Percentiles rank a stretch among this genome's conserved stretches.
These are phyloP conservation scores for Premnoplex brunnescens DNA, from an alignment of 2,797 vertebrate genomes.

Conservation along the genomic window DNA sequence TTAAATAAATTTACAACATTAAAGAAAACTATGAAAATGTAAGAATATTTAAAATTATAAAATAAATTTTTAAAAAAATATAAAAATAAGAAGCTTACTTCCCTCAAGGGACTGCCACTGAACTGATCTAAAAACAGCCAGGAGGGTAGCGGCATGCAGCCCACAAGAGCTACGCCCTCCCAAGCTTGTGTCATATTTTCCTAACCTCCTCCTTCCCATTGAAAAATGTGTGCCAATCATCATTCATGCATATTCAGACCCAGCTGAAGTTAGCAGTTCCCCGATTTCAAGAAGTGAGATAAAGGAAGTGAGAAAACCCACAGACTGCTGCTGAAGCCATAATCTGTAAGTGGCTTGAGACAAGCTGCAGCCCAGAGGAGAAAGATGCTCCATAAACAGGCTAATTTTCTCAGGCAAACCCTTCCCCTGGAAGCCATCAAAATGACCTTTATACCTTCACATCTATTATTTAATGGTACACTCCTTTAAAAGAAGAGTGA, in stretches of 20 bases:
- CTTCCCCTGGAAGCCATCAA: background rate
- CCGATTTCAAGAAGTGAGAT: background rate
- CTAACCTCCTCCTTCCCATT: background rate
- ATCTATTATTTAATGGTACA: background rate
- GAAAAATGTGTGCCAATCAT: conserved; percentile 12
- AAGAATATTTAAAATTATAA: background rate
- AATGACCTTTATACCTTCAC: background rate
- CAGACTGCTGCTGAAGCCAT: background rate
- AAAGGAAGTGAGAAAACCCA: conserved; percentile 27
- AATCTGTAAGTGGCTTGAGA: background rate
- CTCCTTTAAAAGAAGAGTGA: background rate
- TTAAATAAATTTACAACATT: background rate
- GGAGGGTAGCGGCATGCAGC: background rate
- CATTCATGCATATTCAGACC: conserved; percentile 21
- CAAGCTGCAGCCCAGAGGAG: background rate
- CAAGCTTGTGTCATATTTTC: background rate
- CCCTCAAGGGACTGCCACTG: background rate
- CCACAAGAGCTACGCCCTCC: background rate
- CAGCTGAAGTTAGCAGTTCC: conserved; percentile 19
- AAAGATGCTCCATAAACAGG: background rate
- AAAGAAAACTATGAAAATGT: background rate
- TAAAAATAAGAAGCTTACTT: background rate
- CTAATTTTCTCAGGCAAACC: background rate
- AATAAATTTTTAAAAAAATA: accelerated
- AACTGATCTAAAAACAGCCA: background rate